Conservation (phyloP, 2,888 invertebrate genomes). For the Chrysolina haemoptera region DNA sequence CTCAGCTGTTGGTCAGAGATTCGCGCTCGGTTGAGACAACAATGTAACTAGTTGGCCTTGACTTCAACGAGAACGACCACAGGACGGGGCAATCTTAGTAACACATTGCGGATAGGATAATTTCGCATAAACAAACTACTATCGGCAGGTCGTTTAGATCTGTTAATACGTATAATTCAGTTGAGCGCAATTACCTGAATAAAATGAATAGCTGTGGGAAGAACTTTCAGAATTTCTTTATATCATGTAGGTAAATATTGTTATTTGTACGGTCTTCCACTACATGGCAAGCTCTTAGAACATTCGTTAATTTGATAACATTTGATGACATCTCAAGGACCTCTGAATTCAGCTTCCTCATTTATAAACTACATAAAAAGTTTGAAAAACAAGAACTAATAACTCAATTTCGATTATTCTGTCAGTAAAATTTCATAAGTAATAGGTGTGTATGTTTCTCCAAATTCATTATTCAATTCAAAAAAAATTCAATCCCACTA, state of each 20-base stretch:
- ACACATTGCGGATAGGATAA: constrained; percentile 43
- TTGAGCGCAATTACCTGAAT: constrained; percentile 15
- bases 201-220: constrained; percentile 1
- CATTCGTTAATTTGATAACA: too few species aligned
- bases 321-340: too few species aligned
- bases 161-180: constrained; percentile 24
- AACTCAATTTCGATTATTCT: too few species aligned
- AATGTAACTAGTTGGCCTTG: constrained; percentile 53
- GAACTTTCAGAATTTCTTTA: background rate
- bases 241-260: background rate
- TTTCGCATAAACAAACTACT: constrained; percentile 42
- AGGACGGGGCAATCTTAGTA: constrained; percentile 43
- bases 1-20: constrained; percentile 41
- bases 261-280: too few species aligned
- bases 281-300: too few species aligned
- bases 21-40: constrained; percentile 51
- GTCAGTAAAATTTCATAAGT: too few species aligned
- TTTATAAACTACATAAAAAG: too few species aligned
- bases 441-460: too few species aligned
- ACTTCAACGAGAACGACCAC: constrained; percentile 51
- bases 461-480: too few species aligned
- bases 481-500: too few species aligned
- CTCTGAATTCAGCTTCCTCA: too few species aligned
- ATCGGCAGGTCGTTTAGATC: constrained; percentile 37
- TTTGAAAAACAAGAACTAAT: too few species aligned